Evolutionary conservation across 2,888 invertebrate genomes (phyloP), one percentile per base, ranked within the genome.

Genomic region (Dastarcus helophoroides): DNA sequence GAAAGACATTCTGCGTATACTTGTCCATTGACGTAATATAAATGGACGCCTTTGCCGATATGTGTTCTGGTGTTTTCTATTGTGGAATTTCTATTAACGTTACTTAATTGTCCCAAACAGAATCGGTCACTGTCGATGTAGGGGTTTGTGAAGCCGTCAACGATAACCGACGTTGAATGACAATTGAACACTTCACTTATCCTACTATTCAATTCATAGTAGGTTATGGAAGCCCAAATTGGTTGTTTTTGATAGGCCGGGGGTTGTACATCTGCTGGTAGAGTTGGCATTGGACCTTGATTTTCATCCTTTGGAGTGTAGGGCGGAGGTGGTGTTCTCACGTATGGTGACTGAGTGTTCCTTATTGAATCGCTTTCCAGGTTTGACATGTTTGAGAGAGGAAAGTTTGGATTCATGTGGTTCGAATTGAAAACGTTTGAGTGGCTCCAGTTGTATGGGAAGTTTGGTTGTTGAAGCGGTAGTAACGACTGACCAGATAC

Each of bases 101-200:
- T 98, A 40, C 95, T 94, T 42, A 99, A 67, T 51, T 95, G 86
- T 0, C 98, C 98, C 24, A 99, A 74, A 54, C 97, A 98, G 63
- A 99, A 98, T 29, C 98, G 72, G 57, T 93, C 91, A 35, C 88
- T 82, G 60, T 94, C 90, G 58, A 91, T 90, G 44, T 89, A 90
- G 0, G 98, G 98, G 64, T 98, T 94, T 35, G 98, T 98, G 58
- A 95, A 99, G 6, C 98, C 98, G 60, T 98, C 98, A 1, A 99
- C 93, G 32, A 91, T 88, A 2, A 98, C 85, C 13, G 86, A 84
- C 49, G 84, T 84, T 15, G 83, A 82, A 52, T 84, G 84, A 59
- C 90, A 89, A 55, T 90, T 88, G 60, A 93, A 93, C 11, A 90
- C 88, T 62, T 98, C 97, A 2, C 98, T 98, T 4, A 98, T 95